phyloP scores from a whole-genome alignment of 1,140 invertebrate genomes.

The Temnothorax longispinosus region DNA sequence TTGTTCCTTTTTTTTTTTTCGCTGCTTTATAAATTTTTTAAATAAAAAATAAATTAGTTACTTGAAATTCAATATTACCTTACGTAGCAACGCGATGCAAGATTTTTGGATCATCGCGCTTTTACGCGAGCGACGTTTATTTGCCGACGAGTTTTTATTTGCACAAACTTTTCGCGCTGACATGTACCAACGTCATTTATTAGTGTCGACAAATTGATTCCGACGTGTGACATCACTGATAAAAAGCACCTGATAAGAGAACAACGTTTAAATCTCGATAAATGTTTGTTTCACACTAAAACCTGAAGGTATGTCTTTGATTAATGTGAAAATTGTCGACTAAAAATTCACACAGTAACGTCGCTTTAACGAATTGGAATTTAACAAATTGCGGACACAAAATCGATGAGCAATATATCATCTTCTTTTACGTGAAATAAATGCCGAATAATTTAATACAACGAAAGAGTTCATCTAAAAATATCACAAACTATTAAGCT shows the following conservation, averaged over 20 bases:
- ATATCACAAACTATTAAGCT: background rate
- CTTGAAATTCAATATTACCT: background rate
- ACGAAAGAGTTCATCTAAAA: background rate
- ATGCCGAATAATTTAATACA: constrained; percentile 7
- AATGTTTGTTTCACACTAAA: background rate
- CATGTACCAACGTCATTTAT: background rate
- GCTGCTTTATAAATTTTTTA: background rate
- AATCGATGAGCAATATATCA: background rate
- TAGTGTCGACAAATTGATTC: constrained; percentile 26
- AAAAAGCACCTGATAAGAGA: constrained; percentile 32
- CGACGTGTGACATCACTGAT: constrained; percentile 11
- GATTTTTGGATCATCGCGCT: background rate
- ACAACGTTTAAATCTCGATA: constrained; percentile 25
- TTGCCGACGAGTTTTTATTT: constrained; percentile 1
- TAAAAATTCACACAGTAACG: background rate
- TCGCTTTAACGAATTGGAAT: background rate
- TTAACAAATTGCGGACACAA: background rate
- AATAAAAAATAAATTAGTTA: background rate
- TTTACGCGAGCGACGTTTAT: background rate
- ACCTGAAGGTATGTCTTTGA: background rate
- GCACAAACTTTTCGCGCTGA: background rate
- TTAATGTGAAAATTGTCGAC: background rate
- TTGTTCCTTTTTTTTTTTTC: background rate
- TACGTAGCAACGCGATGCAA: background rate
- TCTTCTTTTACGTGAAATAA: background rate